Percentiles rank a stretch among this genome's conserved stretches.
Conservation (phyloP, 2,113 vertebrate genomes). For the Ramphastos sulfuratus region DNA sequence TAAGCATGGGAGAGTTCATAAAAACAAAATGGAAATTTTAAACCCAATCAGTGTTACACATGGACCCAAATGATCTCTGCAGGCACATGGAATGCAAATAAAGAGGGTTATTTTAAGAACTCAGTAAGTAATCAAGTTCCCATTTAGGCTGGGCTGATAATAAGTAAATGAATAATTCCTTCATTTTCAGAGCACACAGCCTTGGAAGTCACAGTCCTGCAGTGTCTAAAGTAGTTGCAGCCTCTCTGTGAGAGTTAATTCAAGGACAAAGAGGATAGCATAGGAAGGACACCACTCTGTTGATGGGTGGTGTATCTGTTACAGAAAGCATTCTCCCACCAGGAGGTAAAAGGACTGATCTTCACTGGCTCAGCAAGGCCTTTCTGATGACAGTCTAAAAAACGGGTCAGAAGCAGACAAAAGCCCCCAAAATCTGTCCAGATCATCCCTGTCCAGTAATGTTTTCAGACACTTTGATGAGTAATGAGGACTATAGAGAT, state of each 20-base stretch:
- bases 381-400: not conserved
- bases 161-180: not conserved
- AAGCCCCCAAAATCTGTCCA: not conserved
- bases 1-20: not conserved
- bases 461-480: not conserved
- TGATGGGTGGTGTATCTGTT: not conserved
- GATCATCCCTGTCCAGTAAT: not conserved
- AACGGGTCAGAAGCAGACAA: not conserved
- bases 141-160: constrained; percentile 16
- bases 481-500: not conserved
- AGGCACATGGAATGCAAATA: constrained; percentile 11
- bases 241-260: constrained; percentile 18
- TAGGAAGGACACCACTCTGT: not conserved
- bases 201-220: not conserved
- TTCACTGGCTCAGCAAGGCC: not conserved
- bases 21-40: constrained; percentile 20
- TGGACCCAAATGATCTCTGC: not conserved
- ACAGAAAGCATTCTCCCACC: not conserved
- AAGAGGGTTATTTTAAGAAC: constrained; percentile 34
- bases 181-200: not conserved
- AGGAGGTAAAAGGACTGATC: not conserved
- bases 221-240: not conserved
- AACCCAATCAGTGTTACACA: not conserved
- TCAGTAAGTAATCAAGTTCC: constrained; percentile 1
- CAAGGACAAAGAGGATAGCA: constrained; percentile 16